Conservation (phyloP, 2,888 invertebrate species). For the Limnephilus rhombicus region DNA sequence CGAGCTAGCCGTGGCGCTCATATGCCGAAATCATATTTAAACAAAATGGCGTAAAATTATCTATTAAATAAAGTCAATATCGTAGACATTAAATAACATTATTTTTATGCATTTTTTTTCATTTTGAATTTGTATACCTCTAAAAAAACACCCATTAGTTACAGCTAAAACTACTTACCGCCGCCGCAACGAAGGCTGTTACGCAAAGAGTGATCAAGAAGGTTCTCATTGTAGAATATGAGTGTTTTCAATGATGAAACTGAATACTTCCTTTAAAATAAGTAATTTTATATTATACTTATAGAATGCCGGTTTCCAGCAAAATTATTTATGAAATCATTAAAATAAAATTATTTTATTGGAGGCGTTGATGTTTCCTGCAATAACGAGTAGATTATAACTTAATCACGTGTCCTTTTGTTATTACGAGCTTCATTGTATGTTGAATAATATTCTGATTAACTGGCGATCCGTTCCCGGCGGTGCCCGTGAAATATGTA, state of each 20-base stretch:
- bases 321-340: neutral
- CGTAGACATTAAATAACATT: too few species aligned
- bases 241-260: neutral
- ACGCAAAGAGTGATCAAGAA: neutral
- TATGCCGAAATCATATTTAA: too few species aligned
- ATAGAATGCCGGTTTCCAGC: neutral
- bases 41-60: too few species aligned
- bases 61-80: too few species aligned
- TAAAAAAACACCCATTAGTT: too few species aligned
- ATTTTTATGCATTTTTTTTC: too few species aligned
- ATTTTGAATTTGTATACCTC: too few species aligned
- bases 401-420: neutral
- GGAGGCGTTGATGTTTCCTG: neutral
- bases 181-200: neutral
- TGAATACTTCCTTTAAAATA: neutral
- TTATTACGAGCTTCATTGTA: neutral
- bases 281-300: neutral
- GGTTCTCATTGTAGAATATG: neutral
- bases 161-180: neutral
- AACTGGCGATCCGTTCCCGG: neutral
- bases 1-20: too few species aligned
- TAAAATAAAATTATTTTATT: neutral
- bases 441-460: neutral
- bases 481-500: neutral
- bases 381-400: neutral